Percentiles rank a stretch among this genome's conserved stretches.
phyloP scores from a whole-genome alignment of 2,113 vertebrate species.

The Otolemur garnettii region DNA sequence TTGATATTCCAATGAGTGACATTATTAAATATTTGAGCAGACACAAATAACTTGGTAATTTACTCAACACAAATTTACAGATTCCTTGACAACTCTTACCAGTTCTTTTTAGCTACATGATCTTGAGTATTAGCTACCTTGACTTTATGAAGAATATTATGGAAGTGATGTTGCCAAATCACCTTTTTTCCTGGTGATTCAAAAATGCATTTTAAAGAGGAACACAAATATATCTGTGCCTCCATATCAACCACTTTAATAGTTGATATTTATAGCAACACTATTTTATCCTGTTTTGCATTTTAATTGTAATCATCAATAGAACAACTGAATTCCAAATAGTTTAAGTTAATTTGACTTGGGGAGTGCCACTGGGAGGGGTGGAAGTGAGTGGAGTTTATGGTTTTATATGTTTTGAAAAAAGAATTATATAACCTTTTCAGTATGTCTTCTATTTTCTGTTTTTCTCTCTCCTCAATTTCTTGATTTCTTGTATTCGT shows the following conservation, averaged over 20 bases:
- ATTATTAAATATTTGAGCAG: not conserved
- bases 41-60: not conserved
- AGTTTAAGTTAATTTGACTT: not conserved
- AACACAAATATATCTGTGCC: not conserved
- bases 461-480: conserved; percentile 43
- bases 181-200: not conserved
- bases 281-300: not conserved
- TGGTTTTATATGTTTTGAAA: conserved; percentile 52
- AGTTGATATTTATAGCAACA: not conserved
- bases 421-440: conserved; percentile 63
- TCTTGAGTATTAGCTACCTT: not conserved
- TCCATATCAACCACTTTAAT: not conserved
- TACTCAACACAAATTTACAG: not conserved
- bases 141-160: not conserved
- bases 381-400: not conserved
- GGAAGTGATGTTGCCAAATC: not conserved
- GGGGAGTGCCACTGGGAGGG: not conserved
- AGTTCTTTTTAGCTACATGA: not conserved
- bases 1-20: not conserved
- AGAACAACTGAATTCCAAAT: not conserved
- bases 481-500: conserved; percentile 55
- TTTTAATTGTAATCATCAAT: not conserved
- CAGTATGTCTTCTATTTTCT: conserved; percentile 62
- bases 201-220: conserved; percentile 20
- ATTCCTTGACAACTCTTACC: not conserved